These are phyloP conservation scores for Dolichallabes microphthalmus DNA, from an alignment of 2,113 vertebrate species.

Conservation along the genomic window DNA sequence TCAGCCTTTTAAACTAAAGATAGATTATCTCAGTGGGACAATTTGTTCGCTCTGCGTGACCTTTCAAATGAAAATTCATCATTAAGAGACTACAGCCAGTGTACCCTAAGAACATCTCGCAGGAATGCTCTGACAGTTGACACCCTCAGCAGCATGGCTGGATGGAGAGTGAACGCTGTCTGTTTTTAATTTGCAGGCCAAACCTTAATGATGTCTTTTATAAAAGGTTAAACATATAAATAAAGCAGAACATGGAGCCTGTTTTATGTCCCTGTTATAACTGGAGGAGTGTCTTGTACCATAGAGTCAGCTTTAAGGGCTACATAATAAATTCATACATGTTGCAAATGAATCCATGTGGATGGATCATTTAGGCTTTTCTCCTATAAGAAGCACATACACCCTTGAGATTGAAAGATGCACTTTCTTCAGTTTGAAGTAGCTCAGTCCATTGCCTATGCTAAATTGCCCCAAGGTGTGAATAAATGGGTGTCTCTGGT, in stretches of 20 bases:
- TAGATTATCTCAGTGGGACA: slow-evolving; percentile 48
- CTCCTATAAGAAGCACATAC: background rate
- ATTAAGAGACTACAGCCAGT: background rate
- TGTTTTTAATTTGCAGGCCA: background rate
- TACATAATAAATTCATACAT: slow-evolving; percentile 28
- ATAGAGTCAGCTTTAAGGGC: background rate
- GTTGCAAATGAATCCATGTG: background rate
- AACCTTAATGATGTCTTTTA: slow-evolving; percentile 30
- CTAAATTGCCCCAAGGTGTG: background rate
- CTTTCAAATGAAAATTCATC: slow-evolving; percentile 57
- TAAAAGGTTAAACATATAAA: slow-evolving; percentile 33
- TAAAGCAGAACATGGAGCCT: slow-evolving; percentile 9
- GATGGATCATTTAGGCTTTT: background rate
- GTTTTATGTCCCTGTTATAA: slow-evolving; percentile 18
- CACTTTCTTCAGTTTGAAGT: background rate
- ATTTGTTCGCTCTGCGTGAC: slow-evolving; percentile 53
- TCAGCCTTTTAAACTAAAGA: slow-evolving; percentile 48
- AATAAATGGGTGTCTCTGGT: background rate
- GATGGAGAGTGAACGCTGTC: background rate
- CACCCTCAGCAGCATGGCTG: background rate
- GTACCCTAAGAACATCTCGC: background rate
- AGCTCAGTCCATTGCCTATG: background rate
- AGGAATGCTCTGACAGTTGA: background rate
- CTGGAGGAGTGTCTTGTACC: slow-evolving; percentile 29
- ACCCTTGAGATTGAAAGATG: background rate